Base-by-base conservation (phyloP, 2,888 invertebrate genomes). In the Biston betularia region DNA sequence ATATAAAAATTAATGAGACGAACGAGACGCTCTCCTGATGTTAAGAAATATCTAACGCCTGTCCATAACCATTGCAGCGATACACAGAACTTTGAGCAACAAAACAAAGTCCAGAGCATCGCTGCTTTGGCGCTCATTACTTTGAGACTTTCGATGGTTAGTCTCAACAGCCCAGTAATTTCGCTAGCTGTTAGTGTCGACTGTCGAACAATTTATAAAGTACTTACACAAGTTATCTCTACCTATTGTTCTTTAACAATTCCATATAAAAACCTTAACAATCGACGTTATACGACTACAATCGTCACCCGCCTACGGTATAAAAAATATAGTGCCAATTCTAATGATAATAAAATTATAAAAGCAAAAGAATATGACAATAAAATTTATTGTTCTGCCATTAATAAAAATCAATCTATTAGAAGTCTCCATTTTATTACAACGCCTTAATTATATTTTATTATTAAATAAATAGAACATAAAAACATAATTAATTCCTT, bases 201-300 rank as follows among this genome's bases (percentile, higher is more conserved):
- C n/a, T 63, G 44, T 56, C 42, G 48, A 34, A n/a, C 42, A 44
- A 38, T 56, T 59, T 42, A 53, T 44, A 34, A 15, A 58, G n/a
- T n/a, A n/a, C n/a, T n/a, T n/a, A 48, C 15, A 15, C 40, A 52
- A 40, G 53, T 59, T 60, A 55, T 65, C 49, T 48, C 14, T 7
- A 40, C 3, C 61, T 34, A 56, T 65, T 65, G 60, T 65, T 60
- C 52, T 44, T 8, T 1, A 55, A 60, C 59, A 44, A 54, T 57
- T 52, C 35, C 44, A 53, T 10, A 44, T 15, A 52, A 57, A 64
- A 59, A 64, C 2, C 10, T 38, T 65, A 35, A 54, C 55, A 65
- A 59, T 54, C 46, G 49, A 42, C 33, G 33, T n/a, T 54, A 54
- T 62, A 55, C 14, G 12, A 45, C 44, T 0, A 14, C 35, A 12